Percentiles rank a stretch among this genome's conserved stretches.
phyloP scores from a whole-genome alignment of 2,888 invertebrate genomes.

The Zaprionus obscuricornis region DNA sequence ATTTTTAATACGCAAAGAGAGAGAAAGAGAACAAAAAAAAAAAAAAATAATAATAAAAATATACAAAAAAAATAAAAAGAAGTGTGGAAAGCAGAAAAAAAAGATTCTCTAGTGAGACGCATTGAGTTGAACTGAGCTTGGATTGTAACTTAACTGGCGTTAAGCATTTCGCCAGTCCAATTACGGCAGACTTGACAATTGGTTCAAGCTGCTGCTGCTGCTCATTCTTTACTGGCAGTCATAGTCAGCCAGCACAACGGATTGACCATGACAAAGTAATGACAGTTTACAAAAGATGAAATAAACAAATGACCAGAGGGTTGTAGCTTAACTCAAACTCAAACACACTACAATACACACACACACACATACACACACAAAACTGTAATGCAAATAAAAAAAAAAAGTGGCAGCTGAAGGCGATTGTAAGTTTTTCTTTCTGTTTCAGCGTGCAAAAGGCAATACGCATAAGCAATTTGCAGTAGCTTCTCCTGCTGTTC shows the following conservation, averaged over 20 bases:
- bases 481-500: conserved; percentile 32
- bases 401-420: no score
- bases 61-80: not conserved
- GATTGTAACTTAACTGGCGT: conserved; percentile 23
- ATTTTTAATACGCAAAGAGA: conserved; percentile 35
- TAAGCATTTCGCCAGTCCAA: conserved; percentile 55
- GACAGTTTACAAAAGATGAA: conserved; percentile 76
- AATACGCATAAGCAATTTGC: conserved; percentile 60
- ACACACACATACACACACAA: conserved; percentile 2
- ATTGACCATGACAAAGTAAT: conserved; percentile 73
- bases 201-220: conserved; percentile 51
- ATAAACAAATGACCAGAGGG: conserved; percentile 68
- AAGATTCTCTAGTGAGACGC: conserved; percentile 35
- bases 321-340: conserved; percentile 1
- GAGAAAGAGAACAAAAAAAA: conserved; percentile 1
- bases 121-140: conserved; percentile 36
- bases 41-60: conserved; percentile 5
- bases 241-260: conserved; percentile 36
- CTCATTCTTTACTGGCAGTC: not conserved
- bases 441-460: conserved; percentile 34
- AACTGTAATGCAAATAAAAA: conserved; percentile 44
- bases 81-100: conserved; percentile 3
- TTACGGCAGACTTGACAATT: conserved; percentile 56
- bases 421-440: no score
- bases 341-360: not conserved